Base-by-base conservation (phyloP, 2,888 invertebrate species). In the Tachystola acroxantha region DNA sequence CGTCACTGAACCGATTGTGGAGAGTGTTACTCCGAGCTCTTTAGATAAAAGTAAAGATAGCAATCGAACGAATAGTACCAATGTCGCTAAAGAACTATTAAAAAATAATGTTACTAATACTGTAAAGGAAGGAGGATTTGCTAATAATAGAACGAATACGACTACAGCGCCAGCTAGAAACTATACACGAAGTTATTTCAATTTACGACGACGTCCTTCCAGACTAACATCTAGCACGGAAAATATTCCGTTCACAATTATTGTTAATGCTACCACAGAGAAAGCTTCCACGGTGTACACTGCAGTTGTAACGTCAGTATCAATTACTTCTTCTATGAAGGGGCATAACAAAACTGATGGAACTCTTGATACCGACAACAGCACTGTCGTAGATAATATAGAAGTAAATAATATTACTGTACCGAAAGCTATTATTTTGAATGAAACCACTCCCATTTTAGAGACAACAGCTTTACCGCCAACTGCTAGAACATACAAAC, bases 251-350 rank as follows among this genome's bases (percentile, higher is more conserved):
- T 53, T 59, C 1, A 53, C 57, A 36, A 12, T 50, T 12, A 36
- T 44, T 28, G 45, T 65, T 4, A 84, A 84, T 53, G 51, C 74
- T 19, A 82, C 74, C 1, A 86, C 87, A 25, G 79, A 84, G 54
- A 81, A 82, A 50, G 66, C 74, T 25, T 72, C 88, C 5, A 84
- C 87, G 26, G 80, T 88, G 4, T 87, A 86, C 39, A 88, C 88
- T 4, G 88, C 88, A 2, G 88, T 88, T 25, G 88, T 88, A 0
- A 88, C 88, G 19, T 88, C 88, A 26, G 77, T 88, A 10, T 88
- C 88, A 5, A 84, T 88, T 45, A 88, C 88, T 14, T 88, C 88
- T 2, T 87, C 88, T 13, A 78, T 86, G 57, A 87, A 86, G 65
- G 84, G 76, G 4, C 71, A 69, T 39, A 88, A 87, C 46, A 84